phyloP scores from a whole-genome alignment of 2,888 invertebrate genomes.

The Horisme vitalbata region DNA sequence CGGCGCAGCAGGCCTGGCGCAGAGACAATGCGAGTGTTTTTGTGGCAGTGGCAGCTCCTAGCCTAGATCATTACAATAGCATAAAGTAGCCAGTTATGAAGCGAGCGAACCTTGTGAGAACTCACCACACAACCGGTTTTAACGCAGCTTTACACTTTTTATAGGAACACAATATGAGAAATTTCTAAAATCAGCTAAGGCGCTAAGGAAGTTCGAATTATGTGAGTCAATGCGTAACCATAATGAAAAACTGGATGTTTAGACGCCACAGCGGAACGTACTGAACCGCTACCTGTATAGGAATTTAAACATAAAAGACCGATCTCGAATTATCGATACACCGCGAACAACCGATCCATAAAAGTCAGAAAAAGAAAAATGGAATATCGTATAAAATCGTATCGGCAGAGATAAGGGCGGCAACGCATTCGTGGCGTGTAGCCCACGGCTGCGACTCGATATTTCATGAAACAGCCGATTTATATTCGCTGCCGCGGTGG shows the following conservation, averaged over 20 bases:
- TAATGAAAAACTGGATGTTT: constrained; percentile 23
- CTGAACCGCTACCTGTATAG: constrained; percentile 46
- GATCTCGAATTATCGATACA: constrained; percentile 77
- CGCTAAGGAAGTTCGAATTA: constrained; percentile 38
- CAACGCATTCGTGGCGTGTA: constrained; percentile 66
- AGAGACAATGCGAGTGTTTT: constrained; percentile 74
- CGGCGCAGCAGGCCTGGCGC: constrained; percentile 56
- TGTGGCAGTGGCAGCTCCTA: constrained; percentile 67
- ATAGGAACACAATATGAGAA: constrained; percentile 58
- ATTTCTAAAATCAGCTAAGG: constrained; percentile 48
- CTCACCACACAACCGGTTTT: constrained; percentile 65
- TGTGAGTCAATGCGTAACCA: constrained; percentile 23
- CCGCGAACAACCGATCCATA: constrained; percentile 77
- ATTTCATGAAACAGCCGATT: constrained; percentile 80
- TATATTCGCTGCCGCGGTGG: constrained; percentile 70
- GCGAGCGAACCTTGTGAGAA: constrained; percentile 63
- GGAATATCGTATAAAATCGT: constrained; percentile 77
- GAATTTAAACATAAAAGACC: constrained; percentile 63
- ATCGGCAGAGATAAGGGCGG: constrained; percentile 75
- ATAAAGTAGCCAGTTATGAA: constrained; percentile 79
- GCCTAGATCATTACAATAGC: constrained; percentile 79
- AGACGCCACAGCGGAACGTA: constrained; percentile 35
- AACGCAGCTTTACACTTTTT: constrained; percentile 63
- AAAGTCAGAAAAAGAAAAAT: constrained; percentile 77
- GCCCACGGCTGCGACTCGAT: constrained; percentile 76